Evolutionary conservation across 2,888 invertebrate genomes (phyloP), one percentile per base, ranked within the genome.

Genomic region (Rhamphomyia laevipes): DNA sequence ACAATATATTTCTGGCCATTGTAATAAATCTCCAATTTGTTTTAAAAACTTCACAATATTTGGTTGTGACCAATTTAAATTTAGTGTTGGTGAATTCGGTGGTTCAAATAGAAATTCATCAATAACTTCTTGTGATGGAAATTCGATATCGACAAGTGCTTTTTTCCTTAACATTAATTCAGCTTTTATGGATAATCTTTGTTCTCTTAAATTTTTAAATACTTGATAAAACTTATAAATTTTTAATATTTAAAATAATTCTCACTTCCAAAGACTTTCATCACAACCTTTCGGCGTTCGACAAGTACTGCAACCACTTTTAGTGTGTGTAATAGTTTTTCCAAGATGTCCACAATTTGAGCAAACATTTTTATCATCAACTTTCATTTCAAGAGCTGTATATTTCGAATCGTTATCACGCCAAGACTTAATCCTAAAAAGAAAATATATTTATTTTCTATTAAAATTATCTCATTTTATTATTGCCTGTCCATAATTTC

Each of bases 1-100:
- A 37, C 82, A 77, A 63, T 89, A 88, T 30, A 80, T 74, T 60
- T 83, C 80, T 3, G 81, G 76, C 90, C 90, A 90, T 55, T 77
- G 77, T 46, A 89, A 64, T 58, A 82, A 77, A 50, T 71, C 73
- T 0, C 74, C 73, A 68, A 86, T 78, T 55, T 85, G 75, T 66
- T 77, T 78, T 58, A 84, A 72, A 69, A 88, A 86, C 61, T 80
- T 77, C 12, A 78, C 72, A 43, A 86, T 63, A 66, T 82, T 77
- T 1, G 88, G 88, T 55, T 77, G 75, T 6, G 73, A 75, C 77
- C 82, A 83, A 46, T 69, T 67, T 17, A 82, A 72, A 55, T 80
- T 63, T 18, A 79, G 60, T 47, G 73, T 68, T 3, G 79, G 74
- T 13, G 77, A 63, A 23, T 73, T 70, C 9, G 74, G 73, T 47